Conservation (phyloP, 2,888 invertebrate species). For the Nephrotoma guestfalica region DNA sequence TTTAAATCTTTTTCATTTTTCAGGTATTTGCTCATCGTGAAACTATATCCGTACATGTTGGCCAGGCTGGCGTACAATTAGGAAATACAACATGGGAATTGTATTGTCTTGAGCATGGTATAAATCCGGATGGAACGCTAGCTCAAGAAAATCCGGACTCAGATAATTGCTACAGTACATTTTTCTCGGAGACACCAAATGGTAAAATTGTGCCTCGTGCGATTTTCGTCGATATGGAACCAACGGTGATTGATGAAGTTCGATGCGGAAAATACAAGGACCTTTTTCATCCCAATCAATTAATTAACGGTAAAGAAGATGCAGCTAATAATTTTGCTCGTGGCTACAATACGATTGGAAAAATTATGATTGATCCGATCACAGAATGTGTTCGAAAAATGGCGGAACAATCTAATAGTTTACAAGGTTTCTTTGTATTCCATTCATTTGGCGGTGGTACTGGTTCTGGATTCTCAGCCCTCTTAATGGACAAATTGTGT, state of each 20-base stretch:
- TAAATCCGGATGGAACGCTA: conserved; percentile 57
- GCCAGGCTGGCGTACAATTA: conserved; percentile 69
- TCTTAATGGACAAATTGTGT: conserved; percentile 67
- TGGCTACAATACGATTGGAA: conserved; percentile 76
- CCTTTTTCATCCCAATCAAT: conserved; percentile 68
- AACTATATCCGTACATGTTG: conserved; percentile 68
- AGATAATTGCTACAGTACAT: conserved; percentile 47
- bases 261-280: conserved; percentile 52
- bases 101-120: conserved; percentile 64
- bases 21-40: conserved; percentile 37
- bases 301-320: conserved; percentile 77
- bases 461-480: conserved; percentile 70
- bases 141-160: conserved; percentile 29
- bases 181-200: conserved; percentile 61
- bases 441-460: conserved; percentile 78
- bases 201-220: conserved; percentile 79
- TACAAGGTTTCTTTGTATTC: conserved; percentile 77
- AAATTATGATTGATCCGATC: conserved; percentile 59
- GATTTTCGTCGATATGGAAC: conserved; percentile 77
- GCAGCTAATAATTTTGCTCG: conserved; percentile 79
- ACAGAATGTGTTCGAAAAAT: conserved; percentile 58
- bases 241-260: conserved; percentile 66
- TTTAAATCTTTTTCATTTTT: background rate
- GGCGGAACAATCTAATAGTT: conserved; percentile 65
- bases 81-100: conserved; percentile 69